Percentiles rank a stretch among this genome's conserved stretches.
Conservation (phyloP, 1,140 invertebrate genomes). For the Formica exsecta region DNA sequence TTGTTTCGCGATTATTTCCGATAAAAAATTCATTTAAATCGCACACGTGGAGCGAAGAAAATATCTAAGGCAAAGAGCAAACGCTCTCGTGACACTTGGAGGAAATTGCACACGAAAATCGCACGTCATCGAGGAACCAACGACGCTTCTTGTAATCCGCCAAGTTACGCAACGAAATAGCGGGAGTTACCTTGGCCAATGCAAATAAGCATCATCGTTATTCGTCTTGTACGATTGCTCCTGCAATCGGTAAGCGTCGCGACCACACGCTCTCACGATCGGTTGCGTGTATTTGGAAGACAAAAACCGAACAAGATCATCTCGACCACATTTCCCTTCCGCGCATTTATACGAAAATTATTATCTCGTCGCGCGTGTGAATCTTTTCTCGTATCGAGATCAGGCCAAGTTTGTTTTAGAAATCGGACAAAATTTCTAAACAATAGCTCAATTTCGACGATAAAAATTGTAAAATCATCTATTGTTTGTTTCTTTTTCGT, state of each 20-base stretch:
- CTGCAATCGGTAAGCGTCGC: not conserved
- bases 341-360: not conserved
- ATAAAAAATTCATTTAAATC: not conserved
- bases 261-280: not conserved
- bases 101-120: constrained; percentile 12
- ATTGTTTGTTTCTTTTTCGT: not conserved
- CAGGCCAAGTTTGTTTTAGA: too few relatives aligned
- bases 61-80: not conserved
- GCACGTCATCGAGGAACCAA: constrained; percentile 2
- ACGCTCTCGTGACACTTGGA: not conserved
- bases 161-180: constrained; percentile 50
- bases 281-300: not conserved
- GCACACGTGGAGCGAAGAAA: not conserved
- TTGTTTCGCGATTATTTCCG: too few relatives aligned
- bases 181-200: constrained; percentile 76
- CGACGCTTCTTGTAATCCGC: constrained; percentile 65
- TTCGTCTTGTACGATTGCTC: constrained; percentile 23
- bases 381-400: too few relatives aligned
- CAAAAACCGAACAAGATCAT: not conserved
- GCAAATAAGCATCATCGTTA: constrained; percentile 70
- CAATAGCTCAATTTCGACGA: not conserved
- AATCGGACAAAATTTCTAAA: too few relatives aligned
- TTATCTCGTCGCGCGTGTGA: not conserved
- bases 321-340: not conserved
- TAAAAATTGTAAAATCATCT: not conserved